A percentile compares a stretch with the other conserved stretches of the same genome.
phyloP scores from a whole-genome alignment of 2,113 vertebrate species.

The Dinomys branickii region DNA sequence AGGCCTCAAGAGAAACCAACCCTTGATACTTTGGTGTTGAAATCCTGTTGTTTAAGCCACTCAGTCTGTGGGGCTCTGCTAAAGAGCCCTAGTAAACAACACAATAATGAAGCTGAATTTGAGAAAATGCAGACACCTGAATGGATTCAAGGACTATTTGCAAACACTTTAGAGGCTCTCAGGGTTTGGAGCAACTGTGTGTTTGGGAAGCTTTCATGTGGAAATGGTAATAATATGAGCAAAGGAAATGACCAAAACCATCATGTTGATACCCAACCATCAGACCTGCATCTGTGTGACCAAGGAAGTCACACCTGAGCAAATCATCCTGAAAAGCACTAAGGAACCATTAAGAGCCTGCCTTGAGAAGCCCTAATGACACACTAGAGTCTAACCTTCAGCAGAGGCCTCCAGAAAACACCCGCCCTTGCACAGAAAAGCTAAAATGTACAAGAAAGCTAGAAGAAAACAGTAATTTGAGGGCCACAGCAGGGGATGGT shows the following conservation, averaged over 20 bases:
- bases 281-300: neutral
- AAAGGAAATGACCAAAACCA: slow-evolving; percentile 15
- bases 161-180: neutral
- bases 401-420: neutral
- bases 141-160: neutral
- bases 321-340: neutral
- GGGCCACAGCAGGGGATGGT: too few relatives aligned
- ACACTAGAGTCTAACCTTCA: neutral
- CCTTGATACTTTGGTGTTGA: neutral
- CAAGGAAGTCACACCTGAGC: neutral
- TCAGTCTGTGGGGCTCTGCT: neutral
- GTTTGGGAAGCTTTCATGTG: neutral
- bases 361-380: neutral
- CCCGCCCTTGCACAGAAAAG: neutral
- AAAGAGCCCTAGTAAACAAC: neutral
- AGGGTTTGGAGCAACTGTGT: neutral
- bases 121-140: neutral
- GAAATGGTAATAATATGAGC: neutral
- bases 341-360: neutral
- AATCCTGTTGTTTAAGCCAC: neutral
- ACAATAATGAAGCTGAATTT: neutral
- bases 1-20: neutral
- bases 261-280: neutral
- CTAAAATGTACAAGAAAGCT: neutral
- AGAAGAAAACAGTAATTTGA: neutral